phyloP scores from a whole-genome alignment of 2,113 vertebrate genomes.

The Taxidea taxus region DNA sequence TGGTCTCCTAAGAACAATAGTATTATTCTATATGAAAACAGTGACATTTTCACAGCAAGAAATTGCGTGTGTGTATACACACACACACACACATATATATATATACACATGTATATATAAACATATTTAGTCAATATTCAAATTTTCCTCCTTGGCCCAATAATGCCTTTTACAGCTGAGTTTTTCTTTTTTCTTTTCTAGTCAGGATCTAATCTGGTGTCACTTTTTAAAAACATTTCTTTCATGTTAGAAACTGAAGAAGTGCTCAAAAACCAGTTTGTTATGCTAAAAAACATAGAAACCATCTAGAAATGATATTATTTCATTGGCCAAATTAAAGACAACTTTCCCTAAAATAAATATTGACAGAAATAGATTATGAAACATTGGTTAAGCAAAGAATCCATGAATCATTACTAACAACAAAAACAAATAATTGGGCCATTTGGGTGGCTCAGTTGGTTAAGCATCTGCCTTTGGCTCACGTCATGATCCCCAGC shows the following conservation, averaged over 20 bases:
- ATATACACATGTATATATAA: background rate
- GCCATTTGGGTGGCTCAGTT: background rate
- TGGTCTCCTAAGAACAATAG: background rate
- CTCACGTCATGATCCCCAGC: background rate
- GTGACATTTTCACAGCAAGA: background rate
- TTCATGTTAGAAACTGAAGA: background rate
- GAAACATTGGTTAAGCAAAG: background rate
- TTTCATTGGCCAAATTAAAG: background rate
- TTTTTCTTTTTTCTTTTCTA: background rate
- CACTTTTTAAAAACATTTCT: background rate
- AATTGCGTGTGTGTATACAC: background rate
- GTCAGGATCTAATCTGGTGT: background rate
- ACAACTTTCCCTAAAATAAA: background rate
- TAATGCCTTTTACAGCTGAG: background rate
- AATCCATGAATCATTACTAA: background rate
- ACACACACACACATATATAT: too few species aligned
- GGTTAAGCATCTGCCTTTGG: background rate
- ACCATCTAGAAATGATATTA: background rate
- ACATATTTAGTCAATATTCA: background rate
- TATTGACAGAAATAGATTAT: background rate
- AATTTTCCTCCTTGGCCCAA: background rate
- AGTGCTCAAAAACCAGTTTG: background rate
- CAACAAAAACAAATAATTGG: background rate
- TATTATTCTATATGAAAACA: background rate
- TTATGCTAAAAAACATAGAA: background rate